These are phyloP conservation scores for Holothuria leucospilota DNA, from an alignment of 53 echinoderm and acorn worm genomes.

Conservation along the genomic window DNA sequence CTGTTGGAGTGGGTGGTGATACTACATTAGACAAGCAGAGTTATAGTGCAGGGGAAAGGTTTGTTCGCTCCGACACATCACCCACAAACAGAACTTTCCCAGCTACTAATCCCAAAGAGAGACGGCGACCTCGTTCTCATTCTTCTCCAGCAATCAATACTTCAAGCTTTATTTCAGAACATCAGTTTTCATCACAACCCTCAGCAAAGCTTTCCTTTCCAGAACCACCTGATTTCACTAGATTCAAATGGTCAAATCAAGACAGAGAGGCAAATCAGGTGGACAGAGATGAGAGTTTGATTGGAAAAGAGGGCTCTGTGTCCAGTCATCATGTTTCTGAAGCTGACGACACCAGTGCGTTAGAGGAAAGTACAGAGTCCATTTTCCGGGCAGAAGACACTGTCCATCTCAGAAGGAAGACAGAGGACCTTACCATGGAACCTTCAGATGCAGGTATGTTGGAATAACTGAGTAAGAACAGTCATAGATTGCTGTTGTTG, in stretches of 20 bases:
- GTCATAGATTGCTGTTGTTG: too few relatives aligned
- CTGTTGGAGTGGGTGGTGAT: slow-evolving; percentile 40
- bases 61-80: neutral
- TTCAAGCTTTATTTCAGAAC: neutral
- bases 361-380: slow-evolving; percentile 42
- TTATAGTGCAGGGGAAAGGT: slow-evolving; percentile 3
- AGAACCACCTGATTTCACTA: slow-evolving; percentile 34
- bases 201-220: slow-evolving; percentile 31
- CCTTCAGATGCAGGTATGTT: too few relatives aligned
- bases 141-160: slow-evolving; percentile 27
- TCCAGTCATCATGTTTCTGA: neutral
- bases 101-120: slow-evolving; percentile 51
- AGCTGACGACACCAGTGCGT: slow-evolving; percentile 27
- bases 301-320: neutral
- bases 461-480: too few relatives aligned
- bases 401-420: neutral
- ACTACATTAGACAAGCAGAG: slow-evolving; percentile 19
- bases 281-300: neutral
- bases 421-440: too few relatives aligned
- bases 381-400: slow-evolving; percentile 38
- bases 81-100: slow-evolving; percentile 34
- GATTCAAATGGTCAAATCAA: slow-evolving; percentile 25
- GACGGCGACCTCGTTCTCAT: slow-evolving; percentile 44
- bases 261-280: neutral
- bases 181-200: neutral